These are phyloP conservation scores for Lacanobia wlatinum DNA, from an alignment of 2,888 invertebrate genomes.

Conservation along the genomic window DNA sequence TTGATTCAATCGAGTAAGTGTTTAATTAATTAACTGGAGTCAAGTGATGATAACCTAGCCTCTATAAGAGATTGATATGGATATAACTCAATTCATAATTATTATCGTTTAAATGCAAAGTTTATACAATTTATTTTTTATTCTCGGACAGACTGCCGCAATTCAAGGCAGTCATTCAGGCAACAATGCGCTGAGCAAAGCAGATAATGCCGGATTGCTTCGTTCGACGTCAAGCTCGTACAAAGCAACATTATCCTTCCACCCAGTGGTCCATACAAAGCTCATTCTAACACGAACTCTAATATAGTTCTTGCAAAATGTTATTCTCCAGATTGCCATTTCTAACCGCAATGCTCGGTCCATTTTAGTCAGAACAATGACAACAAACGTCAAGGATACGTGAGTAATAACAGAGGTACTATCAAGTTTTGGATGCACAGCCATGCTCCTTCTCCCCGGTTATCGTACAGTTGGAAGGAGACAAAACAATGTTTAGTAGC, in stretches of 20 bases:
- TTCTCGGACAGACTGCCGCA: not conserved
- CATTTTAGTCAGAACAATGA: constrained; percentile 70
- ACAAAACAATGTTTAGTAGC: constrained; percentile 55
- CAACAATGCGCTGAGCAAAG: not conserved
- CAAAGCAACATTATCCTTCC: constrained; percentile 25
- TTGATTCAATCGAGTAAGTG: constrained; percentile 39
- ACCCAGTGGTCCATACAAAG: constrained; percentile 35
- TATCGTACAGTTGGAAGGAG: constrained; percentile 47
- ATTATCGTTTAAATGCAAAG: constrained; percentile 20
- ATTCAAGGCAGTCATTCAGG: not conserved
- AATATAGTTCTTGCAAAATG: constrained; percentile 52
- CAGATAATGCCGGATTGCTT: constrained; percentile 20
- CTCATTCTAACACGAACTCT: constrained; percentile 43
- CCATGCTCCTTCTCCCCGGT: constrained; percentile 52
- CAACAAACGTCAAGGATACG: constrained; percentile 65
- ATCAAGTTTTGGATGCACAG: constrained; percentile 62
- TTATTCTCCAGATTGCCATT: constrained; percentile 62
- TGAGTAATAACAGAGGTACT: constrained; percentile 63
- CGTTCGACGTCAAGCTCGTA: constrained; percentile 12
- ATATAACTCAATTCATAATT: constrained; percentile 30
- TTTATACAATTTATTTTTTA: constrained; percentile 16
- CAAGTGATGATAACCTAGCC: constrained; percentile 55
- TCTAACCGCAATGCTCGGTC: constrained; percentile 55
- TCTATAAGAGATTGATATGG: constrained; percentile 46
- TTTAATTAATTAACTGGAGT: constrained; percentile 48